Evolutionary conservation across 53 echinoderm and acorn worm species (phyloP), one percentile per base, ranked within the genome.

Genomic region (Antedon mediterranea): DNA sequence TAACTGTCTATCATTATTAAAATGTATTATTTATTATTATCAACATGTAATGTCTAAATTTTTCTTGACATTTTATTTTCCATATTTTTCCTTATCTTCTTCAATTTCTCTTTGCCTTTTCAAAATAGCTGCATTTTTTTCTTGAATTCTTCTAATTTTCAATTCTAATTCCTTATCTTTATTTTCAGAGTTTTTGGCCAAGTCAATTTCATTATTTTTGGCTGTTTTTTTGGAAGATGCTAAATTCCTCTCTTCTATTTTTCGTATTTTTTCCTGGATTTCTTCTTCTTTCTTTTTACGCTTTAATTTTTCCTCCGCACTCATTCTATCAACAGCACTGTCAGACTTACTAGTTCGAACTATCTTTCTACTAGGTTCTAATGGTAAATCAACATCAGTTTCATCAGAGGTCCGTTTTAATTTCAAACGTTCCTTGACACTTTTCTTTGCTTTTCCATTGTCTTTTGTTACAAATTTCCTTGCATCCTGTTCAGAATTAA

Each of bases 31-130:
- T n/a, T n/a, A n/a, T n/a, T n/a, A n/a, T n/a, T n/a, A n/a, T n/a
- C n/a, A n/a, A n/a, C n/a, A n/a, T n/a, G n/a, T n/a, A n/a, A n/a
- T n/a, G n/a, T n/a, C n/a, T n/a, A n/a, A n/a, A n/a, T n/a, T n/a
- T n/a, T n/a, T n/a, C n/a, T n/a, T n/a, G n/a, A n/a, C n/a, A 13
- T 33, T 32, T 86, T 76, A 88, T 3, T 80, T 85, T 75, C 89
- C 89, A 82, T 89, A 97, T 80, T 89, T 85, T 78, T 92, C 78
- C 83, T 97, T 97, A 72, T 97, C 97, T 31, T 87, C 84, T 72
- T 92, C 91, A 71, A 97, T 97, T 73, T 89, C 87, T 43, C 79
- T 83, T 79, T 97, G 92, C 27, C 89, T 81, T 71, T 92, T 79
- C 31, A 89, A 28, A 72, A 97, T 97, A 80, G 97, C 92, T 26